Evolutionary conservation across 2,888 invertebrate species (phyloP), one percentile per base, ranked within the genome.

Genomic region (Idaea biselata): DNA sequence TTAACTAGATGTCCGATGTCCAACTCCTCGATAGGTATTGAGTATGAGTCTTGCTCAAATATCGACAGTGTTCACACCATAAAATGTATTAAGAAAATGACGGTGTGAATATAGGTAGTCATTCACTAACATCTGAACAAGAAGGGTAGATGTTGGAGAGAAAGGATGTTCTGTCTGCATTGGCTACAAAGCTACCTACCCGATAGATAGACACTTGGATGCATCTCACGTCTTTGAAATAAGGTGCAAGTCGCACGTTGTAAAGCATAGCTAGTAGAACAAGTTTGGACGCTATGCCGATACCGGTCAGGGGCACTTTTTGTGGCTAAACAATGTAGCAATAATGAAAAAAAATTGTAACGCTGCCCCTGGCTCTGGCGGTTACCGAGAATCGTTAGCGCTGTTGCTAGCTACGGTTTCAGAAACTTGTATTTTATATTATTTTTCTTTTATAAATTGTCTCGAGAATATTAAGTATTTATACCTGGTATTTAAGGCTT

Each of bases 201-300:
- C 14, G 14, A 44, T 8, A 14, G 14, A 14, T 44, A 14, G 44
- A 55, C 55, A 54, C 58, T 60, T 55, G 53, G 32, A 59, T 62
- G 66, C 59, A 57, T 60, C 66, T 66, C 62, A 64, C 66, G 64
- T 66, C 63, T 64, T 69, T 63, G 61, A 58, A 66, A 66, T 68
- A 71, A 74, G 73, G 70, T 73, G 70, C 69, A 66, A 73, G 64
- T 60, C 60, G 32, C 65, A 65, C 60, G 71, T 67, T 71, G 62
- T 64, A 65, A 65, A 58, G 53, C 61, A 55, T 58, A 55, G 55
- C 59, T 55, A 63, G 58, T 58, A 59, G 60, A 53, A 62, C 14
- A 55, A 31, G 64, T 61, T 61, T n/a, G 18, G 58, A 58, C 18
- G 56, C 53, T 8, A 25, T 18, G 25, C 18, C 53, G 14, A 25